Base-by-base conservation (phyloP, 1,140 invertebrate genomes). In the Dendrolimus kikuchii region DNA sequence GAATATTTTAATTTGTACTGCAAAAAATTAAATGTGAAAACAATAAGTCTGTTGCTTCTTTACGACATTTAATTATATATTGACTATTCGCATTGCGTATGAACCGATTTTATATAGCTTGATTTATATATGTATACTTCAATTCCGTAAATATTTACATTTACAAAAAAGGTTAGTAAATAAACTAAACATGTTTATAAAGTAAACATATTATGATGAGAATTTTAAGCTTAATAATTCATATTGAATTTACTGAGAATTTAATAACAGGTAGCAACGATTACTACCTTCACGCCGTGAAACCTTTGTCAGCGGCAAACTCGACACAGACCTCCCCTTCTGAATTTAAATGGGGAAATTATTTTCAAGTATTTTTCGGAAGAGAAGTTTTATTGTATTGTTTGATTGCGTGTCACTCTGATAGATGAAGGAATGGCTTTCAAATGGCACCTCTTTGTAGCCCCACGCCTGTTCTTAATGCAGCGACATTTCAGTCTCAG, bases 381-480 rank as follows among this genome's bases (percentile, higher is more conserved):
- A 78, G 76, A 81, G 78, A 83, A 83, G 68, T 81, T 86, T 84
- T 84, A 86, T 86, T 86, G 79, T 86, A 84, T 84, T 86, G 80
- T 84, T 84, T 86, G 83, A 86, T 86, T 86, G 77, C 77, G 69
- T 83, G 81, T 86, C 83, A 81, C 72, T 74, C 74, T 81, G 77
- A 83, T 83, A 81, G 77, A 86, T 86, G 79, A 73, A 80, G 73
- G 70, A 75, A 77, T 70, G 64, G 74, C 68, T 73, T 75, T 66
- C 69, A 81, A 83, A 82, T 67, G 73, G 76, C 74, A 66, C 65
- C 65, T 58, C 61, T 78, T 83, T 82, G 74, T 75, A 68, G 68
- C 64, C 62, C 54, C 56, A 55, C 44, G 63, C 51, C 72, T 81
- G 80, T 68, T 68, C 57, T 65, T 82, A 83, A 86, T 79, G 76